These are phyloP conservation scores for Troides oblongomaculatus DNA, from an alignment of 2,888 invertebrate species.

Conservation along the genomic window DNA sequence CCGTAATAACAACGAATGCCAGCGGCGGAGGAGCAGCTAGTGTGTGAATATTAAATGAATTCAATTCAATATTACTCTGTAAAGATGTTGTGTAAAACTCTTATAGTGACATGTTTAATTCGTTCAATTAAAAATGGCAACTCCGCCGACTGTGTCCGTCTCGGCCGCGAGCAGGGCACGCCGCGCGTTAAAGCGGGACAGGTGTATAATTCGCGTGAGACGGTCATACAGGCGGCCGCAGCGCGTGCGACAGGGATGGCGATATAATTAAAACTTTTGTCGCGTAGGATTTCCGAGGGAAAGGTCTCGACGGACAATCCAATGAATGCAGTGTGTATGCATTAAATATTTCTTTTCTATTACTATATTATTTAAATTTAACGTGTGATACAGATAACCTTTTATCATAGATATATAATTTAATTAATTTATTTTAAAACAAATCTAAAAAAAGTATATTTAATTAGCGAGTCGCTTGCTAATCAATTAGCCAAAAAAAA, in stretches of 20 bases:
- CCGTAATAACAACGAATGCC: too few species aligned
- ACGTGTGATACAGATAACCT: too few species aligned
- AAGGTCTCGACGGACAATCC: conserved; percentile 49
- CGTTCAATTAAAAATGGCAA: conserved; percentile 26
- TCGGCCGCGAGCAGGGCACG: conserved; percentile 19
- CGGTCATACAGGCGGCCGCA: conserved; percentile 32
- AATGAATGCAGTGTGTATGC: conserved; percentile 38
- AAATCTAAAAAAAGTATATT: too few species aligned
- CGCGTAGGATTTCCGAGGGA: conserved; percentile 74
- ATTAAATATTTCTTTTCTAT: background rate
- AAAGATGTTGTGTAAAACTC: background rate
- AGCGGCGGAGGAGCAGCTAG: too few species aligned
- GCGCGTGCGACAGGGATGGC: conserved; percentile 49
- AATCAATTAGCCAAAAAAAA: too few species aligned
- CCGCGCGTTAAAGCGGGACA: conserved; percentile 31
- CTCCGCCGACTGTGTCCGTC: conserved; percentile 35
- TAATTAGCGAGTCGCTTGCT: too few species aligned
- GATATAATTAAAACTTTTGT: conserved; percentile 79
- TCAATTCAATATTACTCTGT: too few species aligned
- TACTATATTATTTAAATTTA: background rate
- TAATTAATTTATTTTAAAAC: too few species aligned
- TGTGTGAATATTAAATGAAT: too few species aligned
- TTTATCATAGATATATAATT: too few species aligned
- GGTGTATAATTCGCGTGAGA: conserved; percentile 39
- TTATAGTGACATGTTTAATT: conserved; percentile 13